Conservation (phyloP, 2,888 invertebrate genomes). For the Didymodactylos carnosus region DNA sequence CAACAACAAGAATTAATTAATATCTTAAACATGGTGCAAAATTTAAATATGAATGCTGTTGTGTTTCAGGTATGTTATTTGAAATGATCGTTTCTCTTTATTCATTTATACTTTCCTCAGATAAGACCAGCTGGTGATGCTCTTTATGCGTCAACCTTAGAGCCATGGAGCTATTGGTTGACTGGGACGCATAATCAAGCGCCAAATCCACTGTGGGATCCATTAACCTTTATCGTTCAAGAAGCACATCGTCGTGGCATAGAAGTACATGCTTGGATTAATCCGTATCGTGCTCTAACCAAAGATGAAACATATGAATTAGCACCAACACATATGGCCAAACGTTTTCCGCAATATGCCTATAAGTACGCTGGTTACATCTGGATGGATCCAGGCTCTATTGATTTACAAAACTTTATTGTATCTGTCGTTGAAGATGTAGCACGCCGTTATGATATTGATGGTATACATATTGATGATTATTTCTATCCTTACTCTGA, state of each 20-base stretch:
- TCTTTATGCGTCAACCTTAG: slow-evolving; percentile 23
- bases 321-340: slow-evolving; percentile 24
- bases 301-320: slow-evolving; percentile 20
- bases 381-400: slow-evolving; percentile 28
- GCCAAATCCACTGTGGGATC: slow-evolving; percentile 24
- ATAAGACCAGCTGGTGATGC: slow-evolving; percentile 24
- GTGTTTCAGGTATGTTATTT: slow-evolving; percentile 15
- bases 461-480: slow-evolving; percentile 28
- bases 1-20: slow-evolving; percentile 17
- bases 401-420: slow-evolving; percentile 20
- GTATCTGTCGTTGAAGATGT: slow-evolving; percentile 23
- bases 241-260: slow-evolving; percentile 23
- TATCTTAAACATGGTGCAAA: slow-evolving; percentile 19
- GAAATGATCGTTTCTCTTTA: slow-evolving; percentile 19
- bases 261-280: slow-evolving; percentile 27
- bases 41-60: slow-evolving; percentile 21
- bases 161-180: slow-evolving; percentile 27
- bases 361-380: slow-evolving; percentile 20
- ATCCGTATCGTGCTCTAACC: slow-evolving; percentile 25
- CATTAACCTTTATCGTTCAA: slow-evolving; percentile 20
- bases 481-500: slow-evolving; percentile 30
- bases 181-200: slow-evolving; percentile 25
- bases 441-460: slow-evolving; percentile 23
- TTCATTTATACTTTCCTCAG: slow-evolving; percentile 17
- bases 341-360: slow-evolving; percentile 21